Evolutionary conservation across 1,140 invertebrate genomes (phyloP).

Genomic region (Chionoecetes opilio): DNA sequence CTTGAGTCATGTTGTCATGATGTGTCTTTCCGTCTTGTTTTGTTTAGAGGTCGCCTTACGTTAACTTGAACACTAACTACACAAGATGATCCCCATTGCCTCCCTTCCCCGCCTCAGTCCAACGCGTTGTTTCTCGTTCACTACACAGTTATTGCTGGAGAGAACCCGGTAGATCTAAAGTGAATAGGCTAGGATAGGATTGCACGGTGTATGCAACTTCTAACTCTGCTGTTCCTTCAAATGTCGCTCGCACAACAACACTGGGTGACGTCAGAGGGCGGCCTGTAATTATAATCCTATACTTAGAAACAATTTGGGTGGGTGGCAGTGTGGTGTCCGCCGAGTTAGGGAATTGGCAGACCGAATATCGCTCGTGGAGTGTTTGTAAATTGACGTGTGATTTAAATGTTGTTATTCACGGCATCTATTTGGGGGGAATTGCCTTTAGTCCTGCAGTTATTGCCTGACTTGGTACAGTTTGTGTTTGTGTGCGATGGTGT

Average conservation of each 20-base stretch:
- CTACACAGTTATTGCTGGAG: background rate
- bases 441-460: too few relatives aligned
- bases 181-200: too few relatives aligned
- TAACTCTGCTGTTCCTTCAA: background rate
- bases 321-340: background rate
- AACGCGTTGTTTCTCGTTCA: background rate
- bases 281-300: background rate
- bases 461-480: too few relatives aligned
- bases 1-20: background rate
- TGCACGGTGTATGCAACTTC: background rate
- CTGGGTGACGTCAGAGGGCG: background rate
- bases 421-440: too few relatives aligned
- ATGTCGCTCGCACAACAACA: background rate
- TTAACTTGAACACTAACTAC: background rate
- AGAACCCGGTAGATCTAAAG: too few relatives aligned
- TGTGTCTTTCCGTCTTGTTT: background rate
- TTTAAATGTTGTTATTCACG: too few relatives aligned
- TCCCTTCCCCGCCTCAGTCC: background rate
- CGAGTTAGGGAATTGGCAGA: too few relatives aligned
- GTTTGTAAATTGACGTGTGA: too few relatives aligned
- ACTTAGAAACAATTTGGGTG: background rate
- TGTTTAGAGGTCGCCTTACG: too few relatives aligned
- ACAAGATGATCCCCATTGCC: background rate
- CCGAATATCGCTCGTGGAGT: too few relatives aligned
- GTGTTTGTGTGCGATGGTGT: too few relatives aligned